Conservation (phyloP, 2,113 vertebrate species). For the Melospiza georgiana region DNA sequence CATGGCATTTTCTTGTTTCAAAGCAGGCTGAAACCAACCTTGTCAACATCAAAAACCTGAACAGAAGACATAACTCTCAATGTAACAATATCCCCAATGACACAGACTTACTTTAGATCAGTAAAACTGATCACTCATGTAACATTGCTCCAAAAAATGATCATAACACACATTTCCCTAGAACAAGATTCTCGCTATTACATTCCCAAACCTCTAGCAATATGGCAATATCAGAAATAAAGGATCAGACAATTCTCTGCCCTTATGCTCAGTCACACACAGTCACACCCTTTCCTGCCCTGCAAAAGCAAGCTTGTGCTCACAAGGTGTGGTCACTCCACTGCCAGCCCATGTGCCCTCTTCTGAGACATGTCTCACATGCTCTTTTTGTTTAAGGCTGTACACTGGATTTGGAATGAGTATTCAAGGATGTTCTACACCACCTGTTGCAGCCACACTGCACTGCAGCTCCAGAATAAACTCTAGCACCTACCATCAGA, state of each 20-base stretch:
- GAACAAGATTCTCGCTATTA: neutral
- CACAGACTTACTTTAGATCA: neutral
- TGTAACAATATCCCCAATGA: neutral
- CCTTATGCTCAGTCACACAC: neutral
- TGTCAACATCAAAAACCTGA: neutral
- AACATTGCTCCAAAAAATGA: neutral
- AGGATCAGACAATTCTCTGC: neutral
- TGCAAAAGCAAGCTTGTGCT: neutral
- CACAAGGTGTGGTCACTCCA: neutral
- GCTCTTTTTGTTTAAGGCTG: neutral
- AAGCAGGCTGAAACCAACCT: neutral
- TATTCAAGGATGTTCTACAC: neutral
- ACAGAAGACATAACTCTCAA: neutral
- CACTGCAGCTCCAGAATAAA: neutral
- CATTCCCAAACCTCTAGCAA: neutral
- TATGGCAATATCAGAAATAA: neutral
- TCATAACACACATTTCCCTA: neutral
- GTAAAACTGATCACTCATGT: neutral
- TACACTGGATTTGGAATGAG: neutral
- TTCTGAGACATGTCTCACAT: no score
- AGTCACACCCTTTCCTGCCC: neutral
- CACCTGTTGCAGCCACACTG: neutral
- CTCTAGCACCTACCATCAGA: neutral
- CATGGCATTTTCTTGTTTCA: neutral
- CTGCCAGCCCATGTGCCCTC: rapidly evolving